A percentile compares a stretch with the other conserved stretches of the same genome.
Evolutionary conservation across 2,888 invertebrate genomes (phyloP).

Genomic region (Uropetala carovei): DNA sequence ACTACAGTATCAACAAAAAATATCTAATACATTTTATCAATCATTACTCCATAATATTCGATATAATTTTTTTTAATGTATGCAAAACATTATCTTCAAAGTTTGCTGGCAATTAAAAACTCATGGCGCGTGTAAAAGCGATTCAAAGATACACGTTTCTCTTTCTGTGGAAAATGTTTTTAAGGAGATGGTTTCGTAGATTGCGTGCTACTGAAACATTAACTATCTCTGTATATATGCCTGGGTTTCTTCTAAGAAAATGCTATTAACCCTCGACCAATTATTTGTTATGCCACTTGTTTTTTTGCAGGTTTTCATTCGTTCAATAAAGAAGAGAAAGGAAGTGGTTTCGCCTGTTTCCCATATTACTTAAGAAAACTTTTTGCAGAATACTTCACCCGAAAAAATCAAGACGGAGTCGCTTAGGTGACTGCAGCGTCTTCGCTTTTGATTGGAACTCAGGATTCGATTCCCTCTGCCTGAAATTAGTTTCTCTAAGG

Average conservation of each 20-base stretch:
- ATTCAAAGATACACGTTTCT: no score
- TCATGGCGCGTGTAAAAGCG: no score
- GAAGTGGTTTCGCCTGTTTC: background rate
- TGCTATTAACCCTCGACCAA: background rate
- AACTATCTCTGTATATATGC: background rate
- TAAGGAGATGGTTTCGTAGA: no score
- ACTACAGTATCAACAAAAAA: no score
- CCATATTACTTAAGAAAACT: background rate
- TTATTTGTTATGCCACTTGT: background rate
- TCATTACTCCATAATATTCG: no score
- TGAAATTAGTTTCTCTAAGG: background rate
- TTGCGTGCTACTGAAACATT: no score
- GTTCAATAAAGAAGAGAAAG: background rate
- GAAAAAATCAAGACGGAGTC: background rate
- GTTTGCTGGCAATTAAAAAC: no score
- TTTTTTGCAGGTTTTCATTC: background rate
- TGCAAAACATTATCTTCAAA: no score
- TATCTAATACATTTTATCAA: no score
- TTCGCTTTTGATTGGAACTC: background rate
- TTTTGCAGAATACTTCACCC: background rate
- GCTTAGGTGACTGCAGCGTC: background rate
- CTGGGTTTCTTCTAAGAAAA: background rate
- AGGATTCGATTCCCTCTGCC: background rate
- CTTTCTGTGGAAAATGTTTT: no score
- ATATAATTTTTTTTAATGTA: no score